These are phyloP conservation scores for Cotesia congregata DNA, from an alignment of 2,888 invertebrate genomes.

Conservation along the genomic window DNA sequence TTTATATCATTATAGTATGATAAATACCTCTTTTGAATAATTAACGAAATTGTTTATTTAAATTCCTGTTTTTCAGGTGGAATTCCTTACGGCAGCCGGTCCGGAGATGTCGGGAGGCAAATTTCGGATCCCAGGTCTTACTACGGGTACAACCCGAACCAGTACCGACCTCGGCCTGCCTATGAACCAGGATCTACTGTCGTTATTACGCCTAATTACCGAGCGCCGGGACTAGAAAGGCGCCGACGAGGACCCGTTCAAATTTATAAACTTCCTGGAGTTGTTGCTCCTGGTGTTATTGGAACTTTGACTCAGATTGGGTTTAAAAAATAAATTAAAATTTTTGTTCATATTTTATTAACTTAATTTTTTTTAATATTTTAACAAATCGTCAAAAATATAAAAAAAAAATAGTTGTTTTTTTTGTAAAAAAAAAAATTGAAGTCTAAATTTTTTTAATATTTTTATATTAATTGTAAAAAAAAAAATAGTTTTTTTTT, in stretches of 20 bases:
- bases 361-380: not conserved
- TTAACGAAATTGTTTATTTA: no score
- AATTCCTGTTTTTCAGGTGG: conserved; percentile 71
- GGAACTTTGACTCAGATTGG: conserved; percentile 57
- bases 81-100: conserved; percentile 77
- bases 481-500: no score
- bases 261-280: conserved; percentile 58
- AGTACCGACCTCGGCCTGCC: conserved; percentile 15
- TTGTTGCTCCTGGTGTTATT: conserved; percentile 58
- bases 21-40: not conserved
- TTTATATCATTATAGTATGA: conserved; percentile 1
- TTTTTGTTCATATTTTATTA: not conserved
- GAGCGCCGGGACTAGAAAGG: conserved; percentile 49
- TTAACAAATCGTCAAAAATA: no score
- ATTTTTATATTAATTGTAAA: no score
- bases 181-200: conserved; percentile 44
- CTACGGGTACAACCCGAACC: not conserved
- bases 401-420: no score
- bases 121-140: not conserved
- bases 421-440: no score
- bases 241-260: conserved; percentile 55
- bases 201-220: conserved; percentile 54
- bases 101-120: conserved; percentile 72
- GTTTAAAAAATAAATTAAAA: conserved; percentile 43
- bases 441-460: no score